Evolutionary conservation across 2,888 invertebrate genomes (phyloP), one percentile per base, ranked within the genome.

Genomic region (Rhingia campestris): DNA sequence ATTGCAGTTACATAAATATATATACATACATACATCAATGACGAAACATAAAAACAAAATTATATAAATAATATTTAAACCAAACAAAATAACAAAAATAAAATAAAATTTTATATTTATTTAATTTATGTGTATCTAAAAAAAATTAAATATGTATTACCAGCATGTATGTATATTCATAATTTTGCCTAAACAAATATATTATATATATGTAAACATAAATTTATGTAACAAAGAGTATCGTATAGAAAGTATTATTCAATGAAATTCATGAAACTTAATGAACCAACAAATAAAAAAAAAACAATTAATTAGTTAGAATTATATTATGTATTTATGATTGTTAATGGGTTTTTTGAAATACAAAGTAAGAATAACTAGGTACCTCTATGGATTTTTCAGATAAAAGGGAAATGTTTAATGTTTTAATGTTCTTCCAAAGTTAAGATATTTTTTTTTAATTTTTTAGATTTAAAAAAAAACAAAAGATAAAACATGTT

Each of bases 171-270:
- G 69, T 69, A 69, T 69, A 73, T 79, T 22, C 79, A 67, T 73
- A 59, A 73, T 79, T 56, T 81, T 69, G 30, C 51, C 63, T 69
- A 69, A 69, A n/a, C n/a, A n/a, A 70, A 51, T 47, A 53, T 73
- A 67, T 47, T 41, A 22, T 22, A 22, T 2, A 22, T 22, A 22
- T 22, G 22, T 22, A 22, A 22, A 22, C 22, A 22, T 22, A 22
- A 2, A 22, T 22, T 22, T 22, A 22, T 22, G 22, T 41, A 22
- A 14, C 37, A 56, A 47, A 69, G 45, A 35, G 39, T 61, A 70
- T 66, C 47, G 66, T 64, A 64, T 51, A 53, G 35, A 66, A 82
- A 61, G 76, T 81, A 77, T 73, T 82, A 67, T 82, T 77, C 70
- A 64, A 59, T 37, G 58, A 75, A 75, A 49, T 43, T 63, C 7